Percentiles rank a stretch among this genome's conserved stretches.
phyloP scores from a whole-genome alignment of 2,888 invertebrate species.

The Amblyteles armatorius region DNA sequence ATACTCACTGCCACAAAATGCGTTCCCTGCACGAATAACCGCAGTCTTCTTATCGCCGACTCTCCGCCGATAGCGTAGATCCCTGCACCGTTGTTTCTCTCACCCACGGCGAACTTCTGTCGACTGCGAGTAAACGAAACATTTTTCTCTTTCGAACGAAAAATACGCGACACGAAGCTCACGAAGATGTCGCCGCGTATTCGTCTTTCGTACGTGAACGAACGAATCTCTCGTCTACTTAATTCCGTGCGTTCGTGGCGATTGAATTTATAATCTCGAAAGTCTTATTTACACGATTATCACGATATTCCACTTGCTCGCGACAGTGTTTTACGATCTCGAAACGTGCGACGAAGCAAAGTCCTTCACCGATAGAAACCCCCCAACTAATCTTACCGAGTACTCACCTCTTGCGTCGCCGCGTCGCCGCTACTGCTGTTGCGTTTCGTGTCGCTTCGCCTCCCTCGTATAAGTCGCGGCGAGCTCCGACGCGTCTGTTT shows the following conservation, averaged over 20 bases:
- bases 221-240: background rate
- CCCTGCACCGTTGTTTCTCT: background rate
- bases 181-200: conserved; percentile 7
- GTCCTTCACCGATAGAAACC: background rate
- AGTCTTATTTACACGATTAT: background rate
- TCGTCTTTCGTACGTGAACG: background rate
- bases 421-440: background rate
- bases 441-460: background rate
- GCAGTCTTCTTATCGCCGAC: background rate
- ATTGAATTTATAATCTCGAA: background rate
- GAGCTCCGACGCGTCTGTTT: conserved; percentile 1
- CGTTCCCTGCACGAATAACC: background rate
- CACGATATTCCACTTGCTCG: background rate
- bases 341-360: background rate
- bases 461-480: background rate
- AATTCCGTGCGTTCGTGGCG: background rate
- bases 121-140: background rate
- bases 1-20: background rate
- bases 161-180: background rate
- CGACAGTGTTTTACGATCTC: background rate
- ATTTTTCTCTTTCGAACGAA: background rate
- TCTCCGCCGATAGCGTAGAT: background rate
- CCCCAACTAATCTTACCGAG: background rate
- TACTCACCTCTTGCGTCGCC: background rate
- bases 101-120: background rate